phyloP scores from a whole-genome alignment of 2,888 invertebrate genomes.

The Tyria jacobaeae region DNA sequence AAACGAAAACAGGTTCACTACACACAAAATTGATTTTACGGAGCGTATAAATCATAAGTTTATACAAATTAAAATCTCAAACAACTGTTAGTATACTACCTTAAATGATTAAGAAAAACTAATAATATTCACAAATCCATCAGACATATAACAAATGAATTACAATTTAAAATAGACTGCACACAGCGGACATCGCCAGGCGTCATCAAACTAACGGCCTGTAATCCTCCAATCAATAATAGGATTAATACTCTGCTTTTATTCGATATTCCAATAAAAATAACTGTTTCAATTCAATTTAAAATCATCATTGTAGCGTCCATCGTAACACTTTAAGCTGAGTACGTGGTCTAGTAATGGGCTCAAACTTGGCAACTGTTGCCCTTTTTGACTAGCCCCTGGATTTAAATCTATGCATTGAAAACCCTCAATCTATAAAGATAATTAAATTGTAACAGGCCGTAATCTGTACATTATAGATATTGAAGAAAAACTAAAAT shows the following conservation, averaged over 20 bases:
- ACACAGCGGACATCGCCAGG: constrained; percentile 3
- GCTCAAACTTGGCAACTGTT: background rate
- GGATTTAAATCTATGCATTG: background rate
- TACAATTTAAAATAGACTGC: background rate
- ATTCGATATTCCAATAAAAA: constrained; percentile 53
- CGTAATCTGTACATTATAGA: too few species aligned
- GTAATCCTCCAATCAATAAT: constrained; percentile 40
- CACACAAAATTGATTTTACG: too few species aligned
- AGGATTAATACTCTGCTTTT: constrained; percentile 48
- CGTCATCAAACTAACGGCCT: constrained; percentile 6
- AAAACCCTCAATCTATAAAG: too few species aligned
- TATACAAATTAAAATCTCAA: too few species aligned
- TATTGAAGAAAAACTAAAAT: too few species aligned
- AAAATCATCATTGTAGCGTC: constrained; percentile 27
- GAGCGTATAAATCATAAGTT: too few species aligned
- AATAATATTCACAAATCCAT: background rate
- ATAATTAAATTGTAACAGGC: too few species aligned
- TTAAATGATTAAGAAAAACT: too few species aligned
- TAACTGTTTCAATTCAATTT: constrained; percentile 47
- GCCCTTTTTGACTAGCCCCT: background rate
- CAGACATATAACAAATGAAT: background rate
- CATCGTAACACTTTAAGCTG: constrained; percentile 3
- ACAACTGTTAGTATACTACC: too few species aligned
- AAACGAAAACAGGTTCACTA: too few species aligned
- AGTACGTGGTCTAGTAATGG: constrained; percentile 2